Evolutionary conservation across 2,797 vertebrate species (phyloP).

Genomic region (Tokudaia tokunoshimensis): DNA sequence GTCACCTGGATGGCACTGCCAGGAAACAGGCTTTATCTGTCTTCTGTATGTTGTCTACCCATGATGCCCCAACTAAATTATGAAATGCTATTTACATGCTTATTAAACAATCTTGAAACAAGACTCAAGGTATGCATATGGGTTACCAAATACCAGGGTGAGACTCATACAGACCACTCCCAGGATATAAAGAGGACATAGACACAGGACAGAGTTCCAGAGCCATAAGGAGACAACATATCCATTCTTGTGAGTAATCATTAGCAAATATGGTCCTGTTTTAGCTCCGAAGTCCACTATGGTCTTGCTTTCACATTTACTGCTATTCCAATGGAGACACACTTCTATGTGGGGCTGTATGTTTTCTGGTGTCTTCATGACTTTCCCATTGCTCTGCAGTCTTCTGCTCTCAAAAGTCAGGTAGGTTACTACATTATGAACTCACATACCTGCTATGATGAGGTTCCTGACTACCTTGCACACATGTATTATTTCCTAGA

Average conservation of each 20-base stretch:
- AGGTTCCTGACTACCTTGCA: neutral
- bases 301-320: neutral
- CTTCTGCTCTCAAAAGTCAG: neutral
- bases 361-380: neutral
- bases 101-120: neutral
- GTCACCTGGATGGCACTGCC: neutral
- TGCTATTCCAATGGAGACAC: neutral
- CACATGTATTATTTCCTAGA: fast-evolving
- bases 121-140: neutral
- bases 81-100: neutral
- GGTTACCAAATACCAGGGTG: neutral
- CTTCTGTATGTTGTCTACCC: neutral
- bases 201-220: neutral
- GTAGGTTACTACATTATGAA: neutral
- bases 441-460: neutral
- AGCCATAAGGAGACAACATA: no score
- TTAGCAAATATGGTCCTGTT: neutral
- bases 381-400: neutral
- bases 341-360: neutral
- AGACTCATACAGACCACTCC: neutral
- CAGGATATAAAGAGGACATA: neutral
- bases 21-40: neutral
- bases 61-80: neutral
- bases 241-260: neutral
- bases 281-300: neutral